phyloP scores from a whole-genome alignment of 2,113 vertebrate species.

The Dasypus novemcinctus region DNA sequence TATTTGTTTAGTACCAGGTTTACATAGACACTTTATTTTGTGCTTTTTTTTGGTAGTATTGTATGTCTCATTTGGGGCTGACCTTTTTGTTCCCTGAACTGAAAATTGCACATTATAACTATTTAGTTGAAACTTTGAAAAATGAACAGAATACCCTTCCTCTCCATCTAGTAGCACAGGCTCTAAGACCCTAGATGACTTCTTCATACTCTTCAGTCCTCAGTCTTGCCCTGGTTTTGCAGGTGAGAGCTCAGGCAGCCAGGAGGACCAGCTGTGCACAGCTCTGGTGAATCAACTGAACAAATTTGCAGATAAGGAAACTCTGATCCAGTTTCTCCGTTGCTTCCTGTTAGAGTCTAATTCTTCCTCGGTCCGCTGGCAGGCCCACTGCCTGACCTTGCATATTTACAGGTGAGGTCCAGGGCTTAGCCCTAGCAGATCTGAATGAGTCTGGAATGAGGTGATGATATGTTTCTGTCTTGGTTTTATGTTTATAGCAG shows the following conservation, averaged over 20 bases:
- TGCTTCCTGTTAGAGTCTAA: conserved; percentile 98
- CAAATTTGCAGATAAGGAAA: conserved; percentile 98
- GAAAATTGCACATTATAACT: not conserved
- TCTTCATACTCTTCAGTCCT: not conserved
- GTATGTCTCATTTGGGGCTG: not conserved
- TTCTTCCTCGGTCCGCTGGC: conserved; percentile 97
- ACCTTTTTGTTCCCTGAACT: not conserved
- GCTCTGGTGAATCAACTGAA: conserved; percentile 97
- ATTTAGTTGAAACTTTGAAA: not conserved
- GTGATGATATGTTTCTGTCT: not conserved
- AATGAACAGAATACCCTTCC: not conserved
- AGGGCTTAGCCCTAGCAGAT: not conserved
- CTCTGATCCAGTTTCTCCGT: conserved; percentile 96
- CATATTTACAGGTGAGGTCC: conserved; percentile 95
- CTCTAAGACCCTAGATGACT: not conserved
- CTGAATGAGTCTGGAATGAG: not conserved
- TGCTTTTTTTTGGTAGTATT: not conserved
- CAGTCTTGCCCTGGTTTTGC: not conserved
- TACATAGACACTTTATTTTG: not conserved
- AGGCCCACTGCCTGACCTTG: conserved; percentile 95
- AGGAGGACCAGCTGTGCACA: conserved; percentile 97
- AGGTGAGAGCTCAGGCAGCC: conserved; percentile 93
- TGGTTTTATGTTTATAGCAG: not conserved
- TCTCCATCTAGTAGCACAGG: not conserved
- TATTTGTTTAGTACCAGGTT: not conserved